phyloP scores from a whole-genome alignment of 2,888 invertebrate genomes.

The Andricus curvator region DNA sequence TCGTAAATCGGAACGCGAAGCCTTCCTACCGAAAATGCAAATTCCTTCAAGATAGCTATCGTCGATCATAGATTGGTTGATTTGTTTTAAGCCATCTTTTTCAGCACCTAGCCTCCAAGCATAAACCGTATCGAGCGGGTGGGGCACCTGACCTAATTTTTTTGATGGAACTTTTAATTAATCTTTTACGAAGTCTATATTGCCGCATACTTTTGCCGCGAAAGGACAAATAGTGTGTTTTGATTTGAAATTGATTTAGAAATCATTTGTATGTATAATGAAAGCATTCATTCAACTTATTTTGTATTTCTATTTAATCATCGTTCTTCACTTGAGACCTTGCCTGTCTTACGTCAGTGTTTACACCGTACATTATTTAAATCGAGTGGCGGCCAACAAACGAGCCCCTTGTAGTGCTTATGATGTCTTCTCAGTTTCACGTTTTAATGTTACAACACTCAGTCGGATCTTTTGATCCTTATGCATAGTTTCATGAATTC shows the following conservation, averaged over 20 bases:
- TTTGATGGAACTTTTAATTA: not conserved
- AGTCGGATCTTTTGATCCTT: not conserved
- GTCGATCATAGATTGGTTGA: constrained; percentile 5
- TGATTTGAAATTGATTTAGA: constrained; percentile 22
- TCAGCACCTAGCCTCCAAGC: not conserved
- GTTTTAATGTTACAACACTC: constrained; percentile 30
- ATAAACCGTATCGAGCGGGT: not conserved
- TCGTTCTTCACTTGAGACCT: constrained; percentile 42
- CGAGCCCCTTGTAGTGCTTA: constrained; percentile 18
- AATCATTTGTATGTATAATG: not conserved
- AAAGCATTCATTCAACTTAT: not conserved
- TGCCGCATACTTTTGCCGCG: constrained; percentile 43
- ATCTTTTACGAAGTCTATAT: constrained; percentile 10
- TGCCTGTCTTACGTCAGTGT: constrained; percentile 32
- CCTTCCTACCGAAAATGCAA: constrained; percentile 53
- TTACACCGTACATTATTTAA: constrained; percentile 26
- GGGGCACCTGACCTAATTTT: not conserved
- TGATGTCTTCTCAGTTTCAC: constrained; percentile 23
- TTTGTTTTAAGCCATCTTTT: constrained; percentile 43
- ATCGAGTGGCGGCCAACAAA: constrained; percentile 35
- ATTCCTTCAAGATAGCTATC: constrained; percentile 21
- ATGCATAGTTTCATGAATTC: not conserved
- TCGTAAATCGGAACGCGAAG: constrained; percentile 61
- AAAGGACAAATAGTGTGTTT: constrained; percentile 43
- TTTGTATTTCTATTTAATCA: constrained; percentile 48